Evolutionary conservation across 1,140 invertebrate species (phyloP), one percentile per base, ranked within the genome.

Genomic region (Drosophila quadrilineata): DNA sequence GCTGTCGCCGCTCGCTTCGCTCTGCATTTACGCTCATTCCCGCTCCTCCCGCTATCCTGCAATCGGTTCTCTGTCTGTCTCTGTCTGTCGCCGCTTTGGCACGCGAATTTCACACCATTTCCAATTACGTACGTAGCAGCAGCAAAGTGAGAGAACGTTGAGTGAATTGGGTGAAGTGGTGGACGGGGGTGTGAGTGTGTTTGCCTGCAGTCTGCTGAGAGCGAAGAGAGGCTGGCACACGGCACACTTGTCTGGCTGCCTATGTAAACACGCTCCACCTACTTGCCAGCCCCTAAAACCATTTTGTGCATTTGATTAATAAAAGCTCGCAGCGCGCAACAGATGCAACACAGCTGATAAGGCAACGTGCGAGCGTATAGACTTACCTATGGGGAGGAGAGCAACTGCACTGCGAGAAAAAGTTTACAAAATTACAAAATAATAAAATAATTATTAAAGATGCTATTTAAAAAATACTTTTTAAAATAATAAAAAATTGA

Each of bases 251-350:
- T 49, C 38, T 57, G 46, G 52, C 48, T 48, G 80, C 50, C 74
- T 85, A 85, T 85, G 79, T 85, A 85, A 86, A 86, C 80, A 82
- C 41, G 80, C 75, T 75, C 79, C 79, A 86, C 79, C 77, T 73
- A 85, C 77, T 76, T 62, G 79, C 60, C 77, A 73, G 77, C 77
- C 77, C 79, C 75, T 79, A 79, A 86, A 75, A 85, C 77, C 77
- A 85, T 85, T 86, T 85, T 86, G 77, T 87, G 71, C 62, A 86
- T 79, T 88, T 88, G 87, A 88, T 88, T 88, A 88, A 88, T 88
- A 87, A 88, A 88, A 80, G 76, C 74, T 77, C 73, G 75, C 71
- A 88, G 65, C 80, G 59, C 64, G 66, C 64, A 59, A 59, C 73
- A 71, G 77, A 82, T 82, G 69, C 77, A 73, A 82, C 60, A 38